A percentile compares a stretch with the other conserved stretches of the same genome.
These are phyloP conservation scores for Petrophora chlorosata DNA, from an alignment of 2,888 invertebrate species.

Conservation along the genomic window DNA sequence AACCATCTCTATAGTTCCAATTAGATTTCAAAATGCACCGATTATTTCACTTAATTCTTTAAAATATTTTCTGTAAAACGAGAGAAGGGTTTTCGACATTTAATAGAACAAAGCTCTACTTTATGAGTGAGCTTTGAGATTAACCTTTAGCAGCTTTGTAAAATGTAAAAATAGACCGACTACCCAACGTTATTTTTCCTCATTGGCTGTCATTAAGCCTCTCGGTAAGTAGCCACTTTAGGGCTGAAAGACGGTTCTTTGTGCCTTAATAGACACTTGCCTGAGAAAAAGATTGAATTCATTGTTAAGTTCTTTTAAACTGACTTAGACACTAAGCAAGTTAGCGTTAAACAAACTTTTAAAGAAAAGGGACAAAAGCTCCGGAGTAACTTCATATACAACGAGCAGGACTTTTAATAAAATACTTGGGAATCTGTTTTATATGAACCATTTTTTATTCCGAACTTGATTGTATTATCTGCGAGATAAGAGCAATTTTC, in stretches of 20 bases:
- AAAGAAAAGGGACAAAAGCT: constrained; percentile 45
- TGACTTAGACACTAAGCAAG: constrained; percentile 51
- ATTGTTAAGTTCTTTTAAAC: constrained; percentile 52
- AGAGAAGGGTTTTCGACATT: constrained; percentile 9
- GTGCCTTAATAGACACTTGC: constrained; percentile 49
- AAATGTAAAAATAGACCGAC: constrained; percentile 36
- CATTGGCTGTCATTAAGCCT: constrained; percentile 39
- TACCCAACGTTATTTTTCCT: constrained; percentile 40
- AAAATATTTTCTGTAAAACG: constrained; percentile 1
- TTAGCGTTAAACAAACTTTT: constrained; percentile 55
- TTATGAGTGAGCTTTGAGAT: constrained; percentile 25
- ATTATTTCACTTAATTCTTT: background rate
- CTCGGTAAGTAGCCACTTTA: constrained; percentile 41
- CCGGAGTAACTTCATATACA: constrained; percentile 48
- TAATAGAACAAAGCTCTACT: constrained; percentile 23
- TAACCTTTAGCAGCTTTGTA: constrained; percentile 33
- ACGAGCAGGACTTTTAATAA: constrained; percentile 57
- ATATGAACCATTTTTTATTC: constrained; percentile 41
- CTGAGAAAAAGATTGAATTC: constrained; percentile 54
- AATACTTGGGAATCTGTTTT: constrained; percentile 52
- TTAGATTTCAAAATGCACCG: constrained; percentile 13
- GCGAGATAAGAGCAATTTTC: constrained; percentile 29
- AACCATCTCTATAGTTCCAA: constrained; percentile 5
- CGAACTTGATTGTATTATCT: constrained; percentile 26
- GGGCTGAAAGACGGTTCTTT: constrained; percentile 45